Evolutionary conservation across 2,888 invertebrate species (phyloP), one percentile per base, ranked within the genome.

Genomic region (Pomacea canaliculata): DNA sequence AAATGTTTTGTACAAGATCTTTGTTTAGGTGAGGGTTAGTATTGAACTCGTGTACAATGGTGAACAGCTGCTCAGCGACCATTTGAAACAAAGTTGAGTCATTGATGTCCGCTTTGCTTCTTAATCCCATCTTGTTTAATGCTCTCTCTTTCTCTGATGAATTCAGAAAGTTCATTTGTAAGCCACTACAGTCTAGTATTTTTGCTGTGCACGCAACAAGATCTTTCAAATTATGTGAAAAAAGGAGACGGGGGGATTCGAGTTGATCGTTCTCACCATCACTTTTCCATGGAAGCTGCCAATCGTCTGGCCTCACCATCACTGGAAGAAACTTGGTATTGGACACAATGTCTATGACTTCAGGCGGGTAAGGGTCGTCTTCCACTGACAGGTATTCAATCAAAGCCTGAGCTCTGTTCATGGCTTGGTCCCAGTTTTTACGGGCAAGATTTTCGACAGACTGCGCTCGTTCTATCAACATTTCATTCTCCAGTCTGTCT

Each of bases 401-500:
- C 18, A 76, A 18, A 59, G 46, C n/a, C n/a, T 49, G 48, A 18
- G 72, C 71, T 63, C 79, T 46, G 18, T 60, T 18, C 56, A 75
- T 7, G 12, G 60, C 69, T 10, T 51, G 62, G 27, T 59, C 66
- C 23, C 23, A 49, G 37, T 75, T 71, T n/a, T 37, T 48, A n/a
- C 46, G 56, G n/a, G 16, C 65, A 12, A 77, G 56, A 18, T 7
- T 49, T 23, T 8, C 18, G n/a, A 77, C 68, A 27, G 73, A 65
- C 23, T 56, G 23, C 9, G 75, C 80, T 71, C 85, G 79, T 23
- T 82, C 82, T 48, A 80, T 48, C 19, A 85, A 51, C 65, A 80
- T 76, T 5, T 78, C 77, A 81, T 78, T 79, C 7, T 78, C 62
- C 23, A 85, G 37, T 18, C 78, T 79, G 72, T 81, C 77, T 46